phyloP scores from a whole-genome alignment of 1,140 invertebrate genomes.

The Nephila pilipes region DNA sequence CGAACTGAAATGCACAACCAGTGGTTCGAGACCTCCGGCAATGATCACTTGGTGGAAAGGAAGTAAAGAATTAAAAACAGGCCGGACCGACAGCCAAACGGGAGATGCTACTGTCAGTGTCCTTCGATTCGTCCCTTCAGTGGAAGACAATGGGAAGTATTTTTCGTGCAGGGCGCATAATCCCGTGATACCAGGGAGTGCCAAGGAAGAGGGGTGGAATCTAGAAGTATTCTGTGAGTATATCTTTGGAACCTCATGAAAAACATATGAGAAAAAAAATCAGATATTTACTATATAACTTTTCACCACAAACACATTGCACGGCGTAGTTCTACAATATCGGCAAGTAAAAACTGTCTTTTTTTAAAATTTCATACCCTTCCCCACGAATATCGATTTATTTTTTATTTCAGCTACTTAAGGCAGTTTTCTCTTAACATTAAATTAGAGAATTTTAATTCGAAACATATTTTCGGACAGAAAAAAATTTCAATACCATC shows the following conservation, averaged over 20 bases:
- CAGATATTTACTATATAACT: too few relatives aligned
- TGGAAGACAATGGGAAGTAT: constrained; percentile 76
- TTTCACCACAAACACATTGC: too few relatives aligned
- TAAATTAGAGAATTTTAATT: too few relatives aligned
- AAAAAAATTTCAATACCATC: too few relatives aligned
- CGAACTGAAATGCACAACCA: constrained; percentile 91
- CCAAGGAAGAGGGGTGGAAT: constrained; percentile 91
- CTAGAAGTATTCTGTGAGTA: constrained; percentile 93
- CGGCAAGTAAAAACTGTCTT: too few relatives aligned
- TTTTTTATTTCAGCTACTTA: too few relatives aligned
- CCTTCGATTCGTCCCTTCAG: constrained; percentile 70
- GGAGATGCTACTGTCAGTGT: constrained; percentile 71
- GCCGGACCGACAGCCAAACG: constrained; percentile 41
- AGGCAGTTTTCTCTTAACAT: too few relatives aligned
- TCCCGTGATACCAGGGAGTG: constrained; percentile 80
- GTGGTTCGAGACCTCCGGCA: constrained; percentile 91
- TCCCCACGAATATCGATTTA: too few relatives aligned
- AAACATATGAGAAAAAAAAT: too few relatives aligned
- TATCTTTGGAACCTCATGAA: background rate
- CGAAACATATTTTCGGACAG: too few relatives aligned
- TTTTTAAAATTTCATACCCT: too few relatives aligned
- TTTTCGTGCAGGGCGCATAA: constrained; percentile 77
- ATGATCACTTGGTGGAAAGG: constrained; percentile 91
- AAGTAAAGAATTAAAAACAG: constrained; percentile 71
- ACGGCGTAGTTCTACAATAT: too few relatives aligned